phyloP scores from a whole-genome alignment of 2,888 invertebrate genomes.

The Euproctis similis region DNA sequence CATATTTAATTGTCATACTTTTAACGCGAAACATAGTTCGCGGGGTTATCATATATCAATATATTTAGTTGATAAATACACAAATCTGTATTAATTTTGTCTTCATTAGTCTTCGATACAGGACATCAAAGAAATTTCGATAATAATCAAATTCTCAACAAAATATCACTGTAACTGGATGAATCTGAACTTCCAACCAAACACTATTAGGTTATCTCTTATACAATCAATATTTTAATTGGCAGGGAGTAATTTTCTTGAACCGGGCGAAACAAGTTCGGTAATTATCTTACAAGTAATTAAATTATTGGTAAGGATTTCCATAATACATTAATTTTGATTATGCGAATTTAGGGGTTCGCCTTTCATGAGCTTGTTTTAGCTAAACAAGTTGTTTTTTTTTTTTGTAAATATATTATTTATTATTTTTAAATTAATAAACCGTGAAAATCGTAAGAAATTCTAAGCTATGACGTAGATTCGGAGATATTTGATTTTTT shows the following conservation, averaged over 20 bases:
- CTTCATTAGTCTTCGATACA: too few relatives aligned
- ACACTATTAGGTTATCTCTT: conserved; percentile 25
- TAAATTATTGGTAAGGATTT: conserved; percentile 25
- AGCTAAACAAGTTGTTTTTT: too few relatives aligned
- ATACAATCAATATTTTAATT: conserved; percentile 37
- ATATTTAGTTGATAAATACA: too few relatives aligned
- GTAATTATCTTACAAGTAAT: conserved; percentile 29
- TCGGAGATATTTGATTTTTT: too few relatives aligned
- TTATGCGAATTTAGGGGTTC: conserved; percentile 6
- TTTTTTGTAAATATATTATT: too few relatives aligned
- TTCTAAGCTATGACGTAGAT: too few relatives aligned
- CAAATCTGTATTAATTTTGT: too few relatives aligned
- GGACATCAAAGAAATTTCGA: conserved; percentile 1
- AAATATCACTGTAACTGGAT: conserved; percentile 4
- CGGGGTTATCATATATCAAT: too few relatives aligned
- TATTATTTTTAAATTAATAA: too few relatives aligned
- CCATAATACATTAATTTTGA: conserved; percentile 27
- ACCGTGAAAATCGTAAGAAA: too few relatives aligned
- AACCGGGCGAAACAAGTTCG: conserved; percentile 31
- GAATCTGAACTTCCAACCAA: conserved; percentile 5
- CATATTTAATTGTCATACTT: too few relatives aligned
- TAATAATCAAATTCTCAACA: conserved; percentile 6
- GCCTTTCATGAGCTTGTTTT: conserved; percentile 5
- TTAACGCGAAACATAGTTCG: too few relatives aligned
- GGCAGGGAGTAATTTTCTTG: conserved; percentile 35